Percentiles rank a stretch among this genome's conserved stretches.
Evolutionary conservation across 2,797 vertebrate species (phyloP).

Genomic region (Muraenolepis orangiensis): DNA sequence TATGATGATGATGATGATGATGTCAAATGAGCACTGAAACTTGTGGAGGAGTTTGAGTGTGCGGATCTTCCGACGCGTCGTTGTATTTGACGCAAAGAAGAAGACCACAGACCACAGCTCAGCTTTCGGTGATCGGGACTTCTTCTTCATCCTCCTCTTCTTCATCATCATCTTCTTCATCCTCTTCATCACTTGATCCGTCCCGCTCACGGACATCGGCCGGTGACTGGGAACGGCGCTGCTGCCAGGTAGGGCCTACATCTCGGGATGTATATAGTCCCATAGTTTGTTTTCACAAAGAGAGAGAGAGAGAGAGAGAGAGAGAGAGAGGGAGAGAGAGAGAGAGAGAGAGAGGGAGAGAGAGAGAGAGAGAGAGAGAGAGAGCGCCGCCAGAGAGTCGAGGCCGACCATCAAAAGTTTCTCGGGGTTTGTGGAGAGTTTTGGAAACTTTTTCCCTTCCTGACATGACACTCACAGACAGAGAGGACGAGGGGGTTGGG

Average conservation of each 20-base stretch:
- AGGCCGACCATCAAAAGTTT: neutral
- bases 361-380: constrained; percentile 4
- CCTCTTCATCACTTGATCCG: neutral
- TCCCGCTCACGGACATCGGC: neutral
- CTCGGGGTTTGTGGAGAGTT: neutral
- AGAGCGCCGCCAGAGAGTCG: neutral
- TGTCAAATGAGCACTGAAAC: constrained; percentile 51
- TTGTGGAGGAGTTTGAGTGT: constrained; percentile 37
- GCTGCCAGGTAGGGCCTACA: neutral
- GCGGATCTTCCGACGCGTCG: constrained; percentile 43
- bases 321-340: constrained; percentile 15
- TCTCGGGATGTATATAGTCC: neutral
- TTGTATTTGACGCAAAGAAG: constrained; percentile 8
- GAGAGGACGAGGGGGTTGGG: neutral
- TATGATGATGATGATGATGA: too few species aligned
- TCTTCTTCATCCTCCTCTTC: neutral
- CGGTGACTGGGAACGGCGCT: neutral
- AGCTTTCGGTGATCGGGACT: neutral
- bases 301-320: constrained; percentile 5
- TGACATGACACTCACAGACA: too few species aligned
- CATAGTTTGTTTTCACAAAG: constrained; percentile 10
- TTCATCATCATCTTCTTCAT: neutral
- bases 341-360: constrained; percentile 8
- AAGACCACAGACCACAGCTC: too few species aligned
- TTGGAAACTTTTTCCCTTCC: neutral